Evolutionary conservation across 2,113 vertebrate species (phyloP).

Genomic region (Pardalotus punctatus): DNA sequence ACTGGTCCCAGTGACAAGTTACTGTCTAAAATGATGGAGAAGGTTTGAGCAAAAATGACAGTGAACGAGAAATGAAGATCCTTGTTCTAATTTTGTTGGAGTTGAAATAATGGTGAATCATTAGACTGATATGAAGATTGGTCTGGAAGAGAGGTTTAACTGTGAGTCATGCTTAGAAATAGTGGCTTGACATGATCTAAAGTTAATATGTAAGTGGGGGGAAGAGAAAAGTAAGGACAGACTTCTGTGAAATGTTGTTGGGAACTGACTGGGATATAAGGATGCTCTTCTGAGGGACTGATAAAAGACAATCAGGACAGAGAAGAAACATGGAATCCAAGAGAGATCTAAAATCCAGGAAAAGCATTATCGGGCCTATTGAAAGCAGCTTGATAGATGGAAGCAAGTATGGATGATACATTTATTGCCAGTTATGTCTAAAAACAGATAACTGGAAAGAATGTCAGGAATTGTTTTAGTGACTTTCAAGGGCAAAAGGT

Average conservation of each 20-base stretch:
- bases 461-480: neutral
- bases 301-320: neutral
- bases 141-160: neutral
- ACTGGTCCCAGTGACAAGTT: neutral
- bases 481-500: neutral
- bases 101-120: neutral
- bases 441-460: neutral
- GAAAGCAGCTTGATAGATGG: neutral
- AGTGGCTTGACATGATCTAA: neutral
- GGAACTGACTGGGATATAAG: neutral
- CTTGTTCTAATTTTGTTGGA: neutral
- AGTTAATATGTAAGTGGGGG: fast-evolving
- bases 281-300: neutral
- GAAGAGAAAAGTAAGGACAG: neutral
- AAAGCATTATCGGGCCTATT: neutral
- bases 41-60: neutral
- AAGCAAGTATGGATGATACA: neutral
- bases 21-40: neutral
- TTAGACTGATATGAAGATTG: neutral
- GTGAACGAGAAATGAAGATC: neutral
- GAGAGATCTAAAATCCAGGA: neutral
- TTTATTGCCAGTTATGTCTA: neutral
- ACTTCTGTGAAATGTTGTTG: neutral
- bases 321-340: neutral
- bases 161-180: neutral